Conservation (phyloP, 2,113 vertebrate species). For the Ahaetulla prasina region DNA sequence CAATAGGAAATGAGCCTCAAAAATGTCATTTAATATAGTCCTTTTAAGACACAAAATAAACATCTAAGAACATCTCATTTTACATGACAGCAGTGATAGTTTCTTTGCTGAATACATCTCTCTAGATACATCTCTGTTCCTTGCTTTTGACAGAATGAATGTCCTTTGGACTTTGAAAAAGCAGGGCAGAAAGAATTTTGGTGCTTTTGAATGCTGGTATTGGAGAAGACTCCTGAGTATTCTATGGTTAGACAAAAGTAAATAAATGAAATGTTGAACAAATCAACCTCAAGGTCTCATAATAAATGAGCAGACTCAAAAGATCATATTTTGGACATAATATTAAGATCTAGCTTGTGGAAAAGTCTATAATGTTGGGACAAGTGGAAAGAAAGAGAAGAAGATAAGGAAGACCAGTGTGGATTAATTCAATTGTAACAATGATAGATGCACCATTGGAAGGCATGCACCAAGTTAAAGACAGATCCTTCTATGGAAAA, state of each 20-base stretch:
- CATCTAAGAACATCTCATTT: neutral
- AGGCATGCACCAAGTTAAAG: neutral
- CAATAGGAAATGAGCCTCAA: slow-evolving; percentile 23
- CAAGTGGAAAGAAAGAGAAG: neutral
- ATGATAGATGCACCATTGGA: neutral
- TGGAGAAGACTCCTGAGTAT: neutral
- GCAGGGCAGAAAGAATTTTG: neutral
- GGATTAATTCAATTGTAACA: neutral
- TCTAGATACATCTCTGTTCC: neutral
- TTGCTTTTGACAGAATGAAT: neutral
- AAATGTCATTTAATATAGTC: slow-evolving; percentile 34
- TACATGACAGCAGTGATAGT: neutral
- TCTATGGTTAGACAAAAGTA: neutral
- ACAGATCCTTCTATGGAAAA: neutral
- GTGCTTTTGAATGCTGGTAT: neutral
- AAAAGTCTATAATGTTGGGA: neutral
- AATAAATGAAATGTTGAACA: neutral
- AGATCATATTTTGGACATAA: neutral
- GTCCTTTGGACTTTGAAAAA: neutral
- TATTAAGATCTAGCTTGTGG: neutral
- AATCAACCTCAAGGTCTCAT: neutral
- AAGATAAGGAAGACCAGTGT: neutral
- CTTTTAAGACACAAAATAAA: slow-evolving; percentile 39
- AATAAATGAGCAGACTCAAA: neutral
- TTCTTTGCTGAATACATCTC: neutral